phyloP scores from a whole-genome alignment of 2,797 vertebrate genomes.

The Natrix natrix region DNA sequence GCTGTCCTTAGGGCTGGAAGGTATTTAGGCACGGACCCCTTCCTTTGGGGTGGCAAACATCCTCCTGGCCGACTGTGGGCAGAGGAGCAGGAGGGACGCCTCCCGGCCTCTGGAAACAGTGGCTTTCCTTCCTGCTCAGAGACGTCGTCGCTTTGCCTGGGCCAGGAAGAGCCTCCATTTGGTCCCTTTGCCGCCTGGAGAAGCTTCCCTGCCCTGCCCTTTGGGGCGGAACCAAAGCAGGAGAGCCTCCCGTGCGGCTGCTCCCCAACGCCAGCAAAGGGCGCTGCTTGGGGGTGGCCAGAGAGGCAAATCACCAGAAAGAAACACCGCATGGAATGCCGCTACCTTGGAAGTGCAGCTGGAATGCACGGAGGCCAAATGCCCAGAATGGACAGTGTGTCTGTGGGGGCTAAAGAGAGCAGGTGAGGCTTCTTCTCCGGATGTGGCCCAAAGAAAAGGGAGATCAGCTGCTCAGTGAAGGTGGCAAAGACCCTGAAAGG shows the following conservation, averaged over 20 bases:
- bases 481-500: background rate
- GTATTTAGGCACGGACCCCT: background rate
- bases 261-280: background rate
- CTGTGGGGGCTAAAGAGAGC: background rate
- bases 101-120: background rate
- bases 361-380: background rate
- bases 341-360: background rate
- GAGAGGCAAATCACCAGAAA: background rate
- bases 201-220: background rate
- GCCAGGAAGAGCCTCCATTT: background rate
- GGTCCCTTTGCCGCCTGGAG: background rate
- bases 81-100: background rate
- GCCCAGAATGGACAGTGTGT: background rate
- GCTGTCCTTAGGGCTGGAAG: background rate
- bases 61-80: background rate
- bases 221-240: background rate
- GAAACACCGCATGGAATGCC: background rate
- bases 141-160: fast-evolving
- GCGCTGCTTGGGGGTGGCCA: background rate
- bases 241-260: background rate
- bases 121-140: background rate
- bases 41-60: background rate
- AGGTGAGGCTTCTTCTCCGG: background rate
- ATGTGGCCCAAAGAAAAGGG: background rate
- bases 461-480: background rate